A percentile compares a stretch with the other conserved stretches of the same genome.
Evolutionary conservation across 2,797 vertebrate species (phyloP).

Genomic region (Oreochromis grahami): DNA sequence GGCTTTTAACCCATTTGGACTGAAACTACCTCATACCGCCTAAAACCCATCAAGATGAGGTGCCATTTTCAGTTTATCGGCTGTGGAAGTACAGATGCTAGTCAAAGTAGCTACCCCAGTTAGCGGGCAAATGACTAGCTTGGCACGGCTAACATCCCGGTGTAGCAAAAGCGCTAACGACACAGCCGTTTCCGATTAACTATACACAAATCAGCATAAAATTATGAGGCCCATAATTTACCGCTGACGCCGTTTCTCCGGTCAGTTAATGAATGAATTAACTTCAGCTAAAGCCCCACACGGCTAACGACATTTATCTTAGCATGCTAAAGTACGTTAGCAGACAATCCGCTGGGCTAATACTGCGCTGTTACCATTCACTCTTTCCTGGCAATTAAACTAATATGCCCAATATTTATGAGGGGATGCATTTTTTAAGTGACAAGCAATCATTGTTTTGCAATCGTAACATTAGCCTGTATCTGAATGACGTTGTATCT

Average conservation of each 20-base stretch:
- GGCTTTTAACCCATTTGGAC: neutral
- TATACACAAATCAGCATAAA: too few relatives aligned
- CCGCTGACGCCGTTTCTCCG: neutral
- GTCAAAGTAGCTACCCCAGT: constrained; percentile 12
- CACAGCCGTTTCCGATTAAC: neutral
- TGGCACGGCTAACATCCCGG: constrained; percentile 14
- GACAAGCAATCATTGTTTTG: neutral
- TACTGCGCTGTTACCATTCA: neutral
- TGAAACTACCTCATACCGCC: neutral
- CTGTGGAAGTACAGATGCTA: constrained; percentile 15
- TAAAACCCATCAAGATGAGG: neutral
- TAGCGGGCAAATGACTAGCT: constrained; percentile 48
- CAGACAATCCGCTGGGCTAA: neutral
- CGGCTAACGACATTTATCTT: constrained; percentile 41
- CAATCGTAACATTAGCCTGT: neutral
- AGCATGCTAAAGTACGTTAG: constrained; percentile 49
- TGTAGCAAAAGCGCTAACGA: neutral
- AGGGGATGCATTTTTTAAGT: too few relatives aligned
- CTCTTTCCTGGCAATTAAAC: neutral
- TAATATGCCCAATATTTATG: neutral
- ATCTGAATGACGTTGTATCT: constrained; percentile 10
- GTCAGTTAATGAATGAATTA: constrained; percentile 47
- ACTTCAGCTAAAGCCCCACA: constrained; percentile 21
- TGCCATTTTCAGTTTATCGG: constrained; percentile 47
- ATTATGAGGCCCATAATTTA: neutral